Evolutionary conservation across 2,888 invertebrate genomes (phyloP), one percentile per base, ranked within the genome.

Genomic region (Theretra japonica): DNA sequence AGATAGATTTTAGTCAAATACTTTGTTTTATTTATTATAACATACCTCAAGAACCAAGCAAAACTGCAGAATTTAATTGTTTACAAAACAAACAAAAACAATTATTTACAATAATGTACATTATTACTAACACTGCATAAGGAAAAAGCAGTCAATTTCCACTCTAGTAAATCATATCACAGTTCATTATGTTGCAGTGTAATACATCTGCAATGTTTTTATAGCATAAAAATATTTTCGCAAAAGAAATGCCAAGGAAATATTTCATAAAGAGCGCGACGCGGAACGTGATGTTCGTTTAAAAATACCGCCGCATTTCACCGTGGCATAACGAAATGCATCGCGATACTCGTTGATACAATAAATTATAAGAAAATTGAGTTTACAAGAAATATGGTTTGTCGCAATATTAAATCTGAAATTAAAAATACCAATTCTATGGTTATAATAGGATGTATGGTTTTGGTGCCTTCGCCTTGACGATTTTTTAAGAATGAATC

Each of bases 291-390:
- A 58, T 25, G 58, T 62, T 65, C 62, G 58, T 48, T 17, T 69
- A 72, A 73, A 33, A 72, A 73, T 70, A 62, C 41, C 23, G 28
- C 56, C n/a, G 53, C 19, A 8, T 19, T 33, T 25, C 33, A 7
- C 19, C 30, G 56, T 21, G 50, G 19, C 17, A 50, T 59, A 28
- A 71, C 41, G n/a, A 41, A 68, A 57, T 62, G 59, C 48, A 59
- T 70, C 30, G 30, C 50, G 62, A 68, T 68, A 68, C 21, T 68
- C 33, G 41, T 50, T 50, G 68, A 25, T 68, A 68, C 28, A 25
- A 15, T 50, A 4, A 21, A 62, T 21, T 62, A 25, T 41, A 62
- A 6, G 21, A 62, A 62, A 62, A 41, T 41, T 41, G n/a, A 21
- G n/a, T 62, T 41, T 62, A 30, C 6, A 41, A 2, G 7, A 21